Evolutionary conservation across 2,888 invertebrate species (phyloP).

Genomic region (Galeruca laticollis): DNA sequence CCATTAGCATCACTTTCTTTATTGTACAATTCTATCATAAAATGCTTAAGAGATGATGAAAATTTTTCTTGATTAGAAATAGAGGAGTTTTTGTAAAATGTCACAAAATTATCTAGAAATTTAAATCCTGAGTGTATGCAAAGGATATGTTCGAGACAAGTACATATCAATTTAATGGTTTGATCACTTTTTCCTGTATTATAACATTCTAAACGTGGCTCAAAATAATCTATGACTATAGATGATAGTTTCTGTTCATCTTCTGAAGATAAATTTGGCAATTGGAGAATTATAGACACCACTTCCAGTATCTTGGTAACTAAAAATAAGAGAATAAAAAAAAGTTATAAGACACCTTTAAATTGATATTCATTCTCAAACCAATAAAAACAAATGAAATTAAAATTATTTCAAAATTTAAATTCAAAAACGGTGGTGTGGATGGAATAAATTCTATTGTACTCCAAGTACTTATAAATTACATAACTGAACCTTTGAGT

Average conservation of each 20-base stretch:
- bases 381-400: too few species aligned
- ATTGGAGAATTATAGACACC: conserved; percentile 38
- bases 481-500: too few species aligned
- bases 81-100: conserved; percentile 39
- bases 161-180: conserved; percentile 48
- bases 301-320: conserved; percentile 48
- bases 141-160: conserved; percentile 50
- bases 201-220: conserved; percentile 44
- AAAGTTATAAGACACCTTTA: background rate
- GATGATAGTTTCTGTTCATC: conserved; percentile 45
- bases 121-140: conserved; percentile 49
- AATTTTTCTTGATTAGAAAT: conserved; percentile 44
- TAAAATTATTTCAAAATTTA: too few species aligned
- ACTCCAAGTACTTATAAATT: too few species aligned
- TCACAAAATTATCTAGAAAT: conserved; percentile 43
- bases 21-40: conserved; percentile 42
- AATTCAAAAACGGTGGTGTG: background rate
- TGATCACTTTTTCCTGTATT: conserved; percentile 40
- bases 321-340: conserved; percentile 38
- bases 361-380: too few species aligned
- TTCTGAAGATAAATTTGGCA: conserved; percentile 42
- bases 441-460: too few species aligned
- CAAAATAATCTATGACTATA: conserved; percentile 45
- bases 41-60: conserved; percentile 40
- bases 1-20: conserved; percentile 42